Base-by-base conservation (phyloP, 1,140 invertebrate species). In the Venustaconcha ellipsiformis region DNA sequence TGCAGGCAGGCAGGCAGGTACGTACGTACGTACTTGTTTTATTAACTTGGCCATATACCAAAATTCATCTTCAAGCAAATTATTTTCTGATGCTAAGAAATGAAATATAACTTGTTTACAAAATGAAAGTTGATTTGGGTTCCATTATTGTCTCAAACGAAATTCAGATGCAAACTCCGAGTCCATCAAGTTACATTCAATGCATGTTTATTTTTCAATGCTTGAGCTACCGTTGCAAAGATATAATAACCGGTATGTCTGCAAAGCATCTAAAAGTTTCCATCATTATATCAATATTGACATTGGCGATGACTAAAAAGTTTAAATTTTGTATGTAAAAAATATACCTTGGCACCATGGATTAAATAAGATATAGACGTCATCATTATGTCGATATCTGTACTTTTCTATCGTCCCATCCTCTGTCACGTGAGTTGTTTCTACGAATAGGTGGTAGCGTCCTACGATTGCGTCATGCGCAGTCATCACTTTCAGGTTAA, bases 351-450 rank as follows among this genome's bases (percentile, higher is more conserved):
- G 92, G 78, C 93, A 92, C 95, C 95, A 98, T 11, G 95, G 95
- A 91, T 99, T 99, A 84, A 96, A 96, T 3, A 96, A 90, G 13
- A 96, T 87, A 88, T 95, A 96, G 57, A 96, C 88, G 58, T 88
- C 87, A 68, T 87, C 86, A 18, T 86, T 80, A 26, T 85, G 82
- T 69, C 83, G 83, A 68, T 83, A 82, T 57, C 86, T 76, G 70
- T 79, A 84, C 57, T 82, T 85, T 67, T 86, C 84, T 56, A 72
- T 55, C 56, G 77, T 77, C 2, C 78, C 80, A 26, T 83, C 70
- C 17, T 70, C 70, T 5, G 71, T 80, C 63, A 73, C 71, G 78
- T 84, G 85, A 15, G 78, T 72, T 14, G 87, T 87, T 69, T 87
- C 87, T n/a, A 89, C 81, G 70, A 84, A 87, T 18, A 89, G 73